Conservation (phyloP, 2,797 vertebrate species). For the Valencia hispanica region DNA sequence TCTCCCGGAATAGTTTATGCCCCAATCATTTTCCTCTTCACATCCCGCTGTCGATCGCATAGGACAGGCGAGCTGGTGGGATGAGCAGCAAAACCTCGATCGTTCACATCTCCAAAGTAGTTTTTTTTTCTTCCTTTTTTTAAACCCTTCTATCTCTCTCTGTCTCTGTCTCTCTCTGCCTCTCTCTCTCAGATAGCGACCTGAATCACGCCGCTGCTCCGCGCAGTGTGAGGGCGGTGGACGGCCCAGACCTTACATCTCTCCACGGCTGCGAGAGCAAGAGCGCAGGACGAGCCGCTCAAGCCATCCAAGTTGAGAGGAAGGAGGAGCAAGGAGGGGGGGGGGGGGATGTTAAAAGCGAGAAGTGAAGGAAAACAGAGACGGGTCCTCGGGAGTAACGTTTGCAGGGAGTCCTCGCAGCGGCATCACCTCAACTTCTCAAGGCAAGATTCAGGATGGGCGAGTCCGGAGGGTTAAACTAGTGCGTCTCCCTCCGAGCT, state of each 20-base stretch:
- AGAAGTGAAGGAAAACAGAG: constrained; percentile 10
- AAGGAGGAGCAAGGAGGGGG: background rate
- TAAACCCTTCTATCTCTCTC: background rate
- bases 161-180: background rate
- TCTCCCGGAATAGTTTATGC: constrained; percentile 79
- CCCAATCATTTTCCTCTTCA: constrained; percentile 76
- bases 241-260: constrained; percentile 74
- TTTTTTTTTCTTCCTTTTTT: constrained; percentile 42
- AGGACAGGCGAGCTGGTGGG: constrained; percentile 71
- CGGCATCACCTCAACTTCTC: constrained; percentile 71
- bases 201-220: constrained; percentile 74
- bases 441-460: constrained; percentile 58
- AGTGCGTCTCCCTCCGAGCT: constrained; percentile 70
- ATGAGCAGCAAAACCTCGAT: constrained; percentile 61
- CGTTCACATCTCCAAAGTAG: constrained; percentile 78
- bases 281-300: constrained; percentile 75
- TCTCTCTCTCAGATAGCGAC: constrained; percentile 69
- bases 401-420: constrained; percentile 63
- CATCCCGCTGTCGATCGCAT: constrained; percentile 75
- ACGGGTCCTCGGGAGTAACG: constrained; percentile 64
- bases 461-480: constrained; percentile 75
- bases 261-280: constrained; percentile 74
- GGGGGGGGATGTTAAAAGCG: background rate
- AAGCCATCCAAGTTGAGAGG: constrained; percentile 78
- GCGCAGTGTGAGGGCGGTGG: constrained; percentile 72